phyloP scores from a whole-genome alignment of 2,113 vertebrate species.

The Terrapene triunguis region DNA sequence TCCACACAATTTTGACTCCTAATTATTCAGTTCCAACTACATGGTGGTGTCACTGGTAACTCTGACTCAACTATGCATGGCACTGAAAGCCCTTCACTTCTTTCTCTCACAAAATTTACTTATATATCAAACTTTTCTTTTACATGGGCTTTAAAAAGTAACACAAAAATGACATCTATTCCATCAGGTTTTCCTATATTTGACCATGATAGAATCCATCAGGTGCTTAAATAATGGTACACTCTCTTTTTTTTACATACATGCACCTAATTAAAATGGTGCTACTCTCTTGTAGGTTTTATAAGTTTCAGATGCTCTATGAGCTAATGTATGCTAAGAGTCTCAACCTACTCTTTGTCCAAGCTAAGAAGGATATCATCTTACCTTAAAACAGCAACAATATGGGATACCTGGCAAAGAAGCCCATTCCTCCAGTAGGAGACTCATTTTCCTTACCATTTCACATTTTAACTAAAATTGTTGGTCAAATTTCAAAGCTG shows the following conservation, averaged over 20 bases:
- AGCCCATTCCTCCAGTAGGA: conserved; percentile 24
- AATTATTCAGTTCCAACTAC: not conserved
- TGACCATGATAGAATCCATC: conserved; percentile 46
- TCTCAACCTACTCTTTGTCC: not conserved
- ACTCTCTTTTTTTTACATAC: conserved; percentile 15
- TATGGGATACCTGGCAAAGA: conserved; percentile 35
- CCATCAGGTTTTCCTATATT: conserved; percentile 9
- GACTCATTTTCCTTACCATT: not conserved
- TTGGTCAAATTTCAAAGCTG: not conserved
- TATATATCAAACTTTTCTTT: conserved; percentile 24
- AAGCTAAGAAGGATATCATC: not conserved
- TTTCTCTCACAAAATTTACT: not conserved
- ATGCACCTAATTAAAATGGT: conserved; percentile 52
- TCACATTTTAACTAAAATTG: not conserved
- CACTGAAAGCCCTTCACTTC: conserved; percentile 35
- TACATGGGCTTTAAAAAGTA: conserved; percentile 35
- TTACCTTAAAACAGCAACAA: conserved; percentile 53
- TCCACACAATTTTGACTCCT: not conserved
- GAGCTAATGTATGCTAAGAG: conserved; percentile 34
- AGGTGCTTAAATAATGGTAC: conserved; percentile 57
- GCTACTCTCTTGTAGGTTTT: conserved; percentile 15
- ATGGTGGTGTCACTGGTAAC: not conserved
- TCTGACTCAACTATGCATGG: conserved; percentile 15
- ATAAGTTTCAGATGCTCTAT: conserved; percentile 61
- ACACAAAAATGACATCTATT: conserved; percentile 5